Conservation (phyloP, 2,888 invertebrate species). For the Teleogryllus oceanicus region DNA sequence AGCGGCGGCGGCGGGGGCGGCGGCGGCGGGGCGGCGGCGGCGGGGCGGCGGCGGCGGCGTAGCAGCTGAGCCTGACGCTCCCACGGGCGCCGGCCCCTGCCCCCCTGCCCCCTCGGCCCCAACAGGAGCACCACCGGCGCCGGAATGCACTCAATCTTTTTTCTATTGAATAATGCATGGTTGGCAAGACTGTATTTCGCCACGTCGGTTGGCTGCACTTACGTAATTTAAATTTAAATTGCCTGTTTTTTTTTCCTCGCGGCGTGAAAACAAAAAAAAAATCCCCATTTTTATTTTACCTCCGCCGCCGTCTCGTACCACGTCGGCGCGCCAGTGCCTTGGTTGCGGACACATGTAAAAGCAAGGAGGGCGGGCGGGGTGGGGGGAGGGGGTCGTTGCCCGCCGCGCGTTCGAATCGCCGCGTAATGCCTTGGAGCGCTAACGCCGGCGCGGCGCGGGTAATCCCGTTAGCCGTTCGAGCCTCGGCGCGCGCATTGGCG, state of each 20-base stretch:
- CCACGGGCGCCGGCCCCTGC: too few species aligned
- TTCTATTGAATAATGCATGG: conserved; percentile 18
- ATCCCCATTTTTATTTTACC: background rate
- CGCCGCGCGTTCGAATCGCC: too few species aligned
- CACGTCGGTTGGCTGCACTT: conserved; percentile 9
- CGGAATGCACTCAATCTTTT: background rate
- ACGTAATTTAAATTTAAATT: conserved; percentile 18
- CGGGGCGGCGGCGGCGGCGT: too few species aligned
- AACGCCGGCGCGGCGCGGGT: too few species aligned
- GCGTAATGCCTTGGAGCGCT: too few species aligned
- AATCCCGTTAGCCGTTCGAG: too few species aligned
- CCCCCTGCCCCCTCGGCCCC: too few species aligned
- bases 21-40: too few species aligned
- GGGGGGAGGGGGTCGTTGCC: too few species aligned
- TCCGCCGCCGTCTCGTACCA: background rate
- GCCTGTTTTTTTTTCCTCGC: conserved; percentile 5
- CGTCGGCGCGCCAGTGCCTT: background rate
- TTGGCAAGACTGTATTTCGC: conserved; percentile 9
- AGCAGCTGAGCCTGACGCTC: too few species aligned
- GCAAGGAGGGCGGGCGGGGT: background rate
- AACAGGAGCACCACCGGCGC: background rate
- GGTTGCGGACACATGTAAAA: background rate
- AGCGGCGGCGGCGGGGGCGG: too few species aligned
- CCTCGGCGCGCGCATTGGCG: too few species aligned
- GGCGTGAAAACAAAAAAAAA: conserved; percentile 2